Conservation (phyloP, 2,797 vertebrate species). For the Chelmon rostratus region DNA sequence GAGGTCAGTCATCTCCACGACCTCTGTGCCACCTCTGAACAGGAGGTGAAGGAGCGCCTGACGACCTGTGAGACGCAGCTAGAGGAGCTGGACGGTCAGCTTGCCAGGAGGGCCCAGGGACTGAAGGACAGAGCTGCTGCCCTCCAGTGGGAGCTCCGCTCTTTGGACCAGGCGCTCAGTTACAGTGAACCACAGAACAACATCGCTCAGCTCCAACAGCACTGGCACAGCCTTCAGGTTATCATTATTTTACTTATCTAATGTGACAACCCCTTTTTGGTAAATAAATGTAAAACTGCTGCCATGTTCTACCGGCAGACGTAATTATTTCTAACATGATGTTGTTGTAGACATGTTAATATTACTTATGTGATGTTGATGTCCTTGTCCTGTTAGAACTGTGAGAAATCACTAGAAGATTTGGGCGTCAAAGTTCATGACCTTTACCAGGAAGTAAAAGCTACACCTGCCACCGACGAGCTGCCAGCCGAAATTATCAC, state of each 20-base stretch:
- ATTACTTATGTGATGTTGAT: background rate
- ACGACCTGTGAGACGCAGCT: constrained; percentile 65
- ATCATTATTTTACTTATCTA: background rate
- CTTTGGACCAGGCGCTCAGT: constrained; percentile 79
- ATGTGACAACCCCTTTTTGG: background rate
- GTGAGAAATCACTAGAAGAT: constrained; percentile 73
- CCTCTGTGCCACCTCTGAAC: constrained; percentile 75
- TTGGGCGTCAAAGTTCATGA: constrained; percentile 74
- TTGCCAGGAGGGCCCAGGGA: constrained; percentile 32
- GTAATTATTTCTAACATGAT: background rate
- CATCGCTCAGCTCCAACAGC: constrained; percentile 81
- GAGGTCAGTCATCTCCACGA: constrained; percentile 81
- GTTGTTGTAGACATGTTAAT: background rate
- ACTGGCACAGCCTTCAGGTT: constrained; percentile 85
- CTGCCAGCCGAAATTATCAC: constrained; percentile 72
- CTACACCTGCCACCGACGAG: constrained; percentile 55
- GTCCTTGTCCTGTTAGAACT: constrained; percentile 69
- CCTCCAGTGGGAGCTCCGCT: constrained; percentile 82
- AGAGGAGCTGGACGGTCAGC: constrained; percentile 67
- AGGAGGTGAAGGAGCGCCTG: constrained; percentile 71
- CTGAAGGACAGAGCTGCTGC: constrained; percentile 73
- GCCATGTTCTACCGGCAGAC: background rate
- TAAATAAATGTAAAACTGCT: background rate
- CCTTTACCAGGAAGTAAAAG: constrained; percentile 72
- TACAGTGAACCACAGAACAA: constrained; percentile 74